Percentiles rank a stretch among this genome's conserved stretches.
Evolutionary conservation across 2,888 invertebrate genomes (phyloP).

Genomic region (Xanthorhoe designata): DNA sequence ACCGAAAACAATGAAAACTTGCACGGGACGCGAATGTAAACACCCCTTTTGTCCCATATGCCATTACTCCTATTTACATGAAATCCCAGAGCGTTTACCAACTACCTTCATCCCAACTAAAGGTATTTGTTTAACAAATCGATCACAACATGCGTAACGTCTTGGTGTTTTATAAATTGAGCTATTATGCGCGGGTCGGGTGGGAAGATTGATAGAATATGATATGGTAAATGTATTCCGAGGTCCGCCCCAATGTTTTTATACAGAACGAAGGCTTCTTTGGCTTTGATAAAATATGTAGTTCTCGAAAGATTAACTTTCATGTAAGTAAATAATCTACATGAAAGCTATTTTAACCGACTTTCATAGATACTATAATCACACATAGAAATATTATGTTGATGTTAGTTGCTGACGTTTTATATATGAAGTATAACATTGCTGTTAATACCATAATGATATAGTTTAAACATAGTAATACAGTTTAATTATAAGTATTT

Average conservation of each 20-base stretch:
- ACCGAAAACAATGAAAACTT: conserved; percentile 45
- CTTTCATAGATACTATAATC: not conserved
- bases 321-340: not conserved
- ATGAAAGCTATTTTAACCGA: not conserved
- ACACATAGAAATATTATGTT: not conserved
- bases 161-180: conserved; percentile 43
- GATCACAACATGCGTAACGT: conserved; percentile 36
- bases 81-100: conserved; percentile 39
- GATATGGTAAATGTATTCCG: conserved; percentile 43
- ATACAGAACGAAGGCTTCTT: conserved; percentile 30
- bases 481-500: too few relatives aligned
- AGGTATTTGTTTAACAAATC: conserved; percentile 44
- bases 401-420: not conserved
- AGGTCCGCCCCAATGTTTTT: conserved; percentile 35
- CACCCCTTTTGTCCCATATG: conserved; percentile 43
- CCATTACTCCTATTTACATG: conserved; percentile 44
- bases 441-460: too few relatives aligned
- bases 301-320: conserved; percentile 2
- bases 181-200: conserved; percentile 40
- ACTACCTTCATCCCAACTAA: conserved; percentile 36
- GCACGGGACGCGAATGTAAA: conserved; percentile 40
- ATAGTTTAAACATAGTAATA: too few relatives aligned
- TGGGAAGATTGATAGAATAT: conserved; percentile 46
- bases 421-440: too few relatives aligned
- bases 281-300: conserved; percentile 28